Conservation (phyloP, 2,888 invertebrate genomes). For the Agrotis segetum region DNA sequence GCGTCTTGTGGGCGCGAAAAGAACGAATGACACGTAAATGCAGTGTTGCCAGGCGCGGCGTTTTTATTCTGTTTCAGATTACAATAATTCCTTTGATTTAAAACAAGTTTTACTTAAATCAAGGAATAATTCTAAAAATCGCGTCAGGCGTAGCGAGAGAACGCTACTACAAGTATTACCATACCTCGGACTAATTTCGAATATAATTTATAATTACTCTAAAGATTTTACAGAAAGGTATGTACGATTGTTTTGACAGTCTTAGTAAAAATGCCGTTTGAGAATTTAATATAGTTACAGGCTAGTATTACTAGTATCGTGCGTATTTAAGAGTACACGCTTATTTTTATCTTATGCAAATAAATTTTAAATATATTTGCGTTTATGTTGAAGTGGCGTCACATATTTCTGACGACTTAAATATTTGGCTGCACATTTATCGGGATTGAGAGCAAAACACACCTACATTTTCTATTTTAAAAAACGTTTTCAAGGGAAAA, state of each 20-base stretch:
- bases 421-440: slow-evolving; percentile 16
- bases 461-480: neutral
- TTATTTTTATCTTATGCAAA: slow-evolving; percentile 1
- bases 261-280: neutral
- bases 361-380: slow-evolving; percentile 16
- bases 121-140: too few relatives aligned
- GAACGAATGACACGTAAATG: too few relatives aligned
- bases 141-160: too few relatives aligned
- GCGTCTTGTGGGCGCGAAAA: too few relatives aligned
- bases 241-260: neutral
- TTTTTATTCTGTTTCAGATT: too few relatives aligned
- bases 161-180: too few relatives aligned
- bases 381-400: slow-evolving; percentile 30
- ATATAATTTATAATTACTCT: too few relatives aligned
- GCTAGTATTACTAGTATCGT: neutral
- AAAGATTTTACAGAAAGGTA: neutral
- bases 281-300: neutral
- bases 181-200: too few relatives aligned
- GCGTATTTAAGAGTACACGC: slow-evolving; percentile 1
- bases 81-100: too few relatives aligned
- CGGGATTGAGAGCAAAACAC: neutral
- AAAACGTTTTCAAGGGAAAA: neutral
- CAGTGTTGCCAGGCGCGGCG: too few relatives aligned
- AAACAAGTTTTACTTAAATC: too few relatives aligned
- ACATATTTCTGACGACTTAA: slow-evolving; percentile 10